Conservation (phyloP, 2,888 invertebrate genomes). For the Lepidocyrtoides sp. region DNA sequence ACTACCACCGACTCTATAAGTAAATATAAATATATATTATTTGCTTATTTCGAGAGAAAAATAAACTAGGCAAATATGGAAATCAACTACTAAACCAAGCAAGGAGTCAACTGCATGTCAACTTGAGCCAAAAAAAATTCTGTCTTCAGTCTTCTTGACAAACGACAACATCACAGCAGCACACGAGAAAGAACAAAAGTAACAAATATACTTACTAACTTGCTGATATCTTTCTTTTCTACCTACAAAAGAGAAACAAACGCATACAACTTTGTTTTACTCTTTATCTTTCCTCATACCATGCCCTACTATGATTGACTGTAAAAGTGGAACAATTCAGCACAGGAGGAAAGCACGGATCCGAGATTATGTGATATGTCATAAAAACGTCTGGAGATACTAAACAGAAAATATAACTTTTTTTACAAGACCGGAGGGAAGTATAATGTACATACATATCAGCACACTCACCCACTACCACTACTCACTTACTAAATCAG, state of each 20-base stretch:
- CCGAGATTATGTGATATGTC: constrained; percentile 11
- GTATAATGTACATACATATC: neutral
- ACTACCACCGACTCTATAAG: too few relatives aligned
- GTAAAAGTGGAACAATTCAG: neutral
- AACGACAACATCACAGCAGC: neutral
- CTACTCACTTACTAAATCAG: too few relatives aligned
- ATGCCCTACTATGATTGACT: neutral
- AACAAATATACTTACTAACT: neutral
- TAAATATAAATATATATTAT: too few relatives aligned
- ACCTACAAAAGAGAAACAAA: neutral
- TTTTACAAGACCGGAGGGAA: neutral
- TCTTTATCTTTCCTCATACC: neutral
- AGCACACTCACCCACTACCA: neutral
- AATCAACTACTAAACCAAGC: neutral
- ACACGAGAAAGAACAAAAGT: neutral
- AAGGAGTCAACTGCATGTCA: neutral
- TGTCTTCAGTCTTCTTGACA: neutral
- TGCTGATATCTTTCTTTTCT: neutral
- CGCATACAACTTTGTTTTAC: too few relatives aligned
- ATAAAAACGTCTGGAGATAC: neutral
- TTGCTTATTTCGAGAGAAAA: neutral
- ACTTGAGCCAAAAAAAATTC: neutral
- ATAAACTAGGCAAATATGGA: constrained; percentile 1
- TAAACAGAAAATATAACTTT: neutral
- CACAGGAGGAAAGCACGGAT: neutral